These are phyloP conservation scores for Chironomus striatipennis DNA, from an alignment of 1,140 invertebrate species.

Conservation along the genomic window DNA sequence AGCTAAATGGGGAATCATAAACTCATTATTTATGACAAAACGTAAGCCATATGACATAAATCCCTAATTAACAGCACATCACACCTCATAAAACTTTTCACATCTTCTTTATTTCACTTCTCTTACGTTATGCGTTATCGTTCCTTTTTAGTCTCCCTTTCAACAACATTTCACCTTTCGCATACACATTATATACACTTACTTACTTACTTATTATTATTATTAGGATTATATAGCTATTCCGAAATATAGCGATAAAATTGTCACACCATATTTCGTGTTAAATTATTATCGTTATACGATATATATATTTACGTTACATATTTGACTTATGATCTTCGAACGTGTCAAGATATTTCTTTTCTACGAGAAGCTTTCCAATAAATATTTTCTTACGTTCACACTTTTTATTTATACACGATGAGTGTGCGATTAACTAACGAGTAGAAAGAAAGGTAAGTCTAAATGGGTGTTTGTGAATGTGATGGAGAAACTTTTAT, in stretches of 20 bases:
- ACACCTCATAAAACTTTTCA: constrained; percentile 21
- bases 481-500: no score
- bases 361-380: no score
- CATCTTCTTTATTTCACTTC: not conserved
- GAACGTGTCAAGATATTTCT: not conserved
- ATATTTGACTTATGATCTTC: not conserved
- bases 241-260: not conserved
- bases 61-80: constrained; percentile 15
- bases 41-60: constrained; percentile 10
- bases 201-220: no score
- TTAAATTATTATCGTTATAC: constrained; percentile 9
- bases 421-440: no score
- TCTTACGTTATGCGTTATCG: no score
- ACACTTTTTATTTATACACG: no score
- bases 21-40: constrained; percentile 18
- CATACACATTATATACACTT: no score
- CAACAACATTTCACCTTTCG: not conserved
- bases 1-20: constrained; percentile 7
- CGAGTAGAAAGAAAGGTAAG: no score
- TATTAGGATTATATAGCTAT: not conserved
- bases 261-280: constrained; percentile 12
- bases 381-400: no score
- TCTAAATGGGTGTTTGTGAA: no score
- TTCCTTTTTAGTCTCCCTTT: not conserved
- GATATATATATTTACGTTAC: not conserved